Base-by-base conservation (phyloP, 1,140 invertebrate genomes). In the Meloidogyne exigua region DNA sequence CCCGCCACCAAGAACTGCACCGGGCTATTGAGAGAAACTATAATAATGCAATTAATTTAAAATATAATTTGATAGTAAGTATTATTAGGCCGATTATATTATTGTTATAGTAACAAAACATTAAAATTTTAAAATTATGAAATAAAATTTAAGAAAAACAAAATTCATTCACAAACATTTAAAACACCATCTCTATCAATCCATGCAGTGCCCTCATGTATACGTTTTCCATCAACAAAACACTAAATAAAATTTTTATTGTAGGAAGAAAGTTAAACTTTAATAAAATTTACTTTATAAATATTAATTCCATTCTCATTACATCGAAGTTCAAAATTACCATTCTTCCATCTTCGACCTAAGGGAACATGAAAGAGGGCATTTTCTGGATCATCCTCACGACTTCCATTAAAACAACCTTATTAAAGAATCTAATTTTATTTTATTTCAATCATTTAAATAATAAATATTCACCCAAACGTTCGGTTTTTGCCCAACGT, bases 401-500 rank as follows among this genome's bases (percentile, higher is more conserved):
- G 44, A 28, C 74, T 84, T 49, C 81, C 81, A 42, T 82, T 82
- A 64, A 84, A 82, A 68, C 81, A 82, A 26, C 81, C 81, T 75
- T 75, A 39, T 64, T n/a, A 32, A 15, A 2, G 0, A 49, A 25
- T 25, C 15, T 28, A 39, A 11, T 28, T 64, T 5, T 36, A 32
- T 75, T 4, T 25, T 36, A 12, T 28, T 23, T 49, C 10, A 64
- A 23, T 64, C 13, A 18, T 13, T 49, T 49, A 72, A 21, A 7
- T 39, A 9, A 39, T 39, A 7, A 7, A 9, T 32, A 32, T 13
- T 77, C 2, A 82, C 79, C 79, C 69, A 64, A 65, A 13, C 80
- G 25, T 63, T 82, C 81, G n/a, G 77, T 84, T 68, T 68, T 84
- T 23, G 78, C 81, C 49, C 82, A 44, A 32, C 82, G 32, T 44